Percentiles rank a stretch among this genome's conserved stretches.
Conservation (phyloP, 2,113 vertebrate genomes). For the Microtus oregoni region DNA sequence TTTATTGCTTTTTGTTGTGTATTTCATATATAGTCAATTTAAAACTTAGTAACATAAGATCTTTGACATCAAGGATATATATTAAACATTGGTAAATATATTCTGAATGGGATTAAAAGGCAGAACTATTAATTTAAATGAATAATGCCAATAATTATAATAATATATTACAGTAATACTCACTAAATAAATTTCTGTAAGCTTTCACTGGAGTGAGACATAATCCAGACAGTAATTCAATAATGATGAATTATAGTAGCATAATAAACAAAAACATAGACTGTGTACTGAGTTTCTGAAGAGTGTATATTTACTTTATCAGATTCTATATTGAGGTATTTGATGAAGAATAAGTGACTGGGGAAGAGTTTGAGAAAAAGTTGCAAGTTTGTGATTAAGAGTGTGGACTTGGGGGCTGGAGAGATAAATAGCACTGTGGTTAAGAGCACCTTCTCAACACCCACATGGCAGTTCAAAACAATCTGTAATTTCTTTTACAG, state of each 20-base stretch:
- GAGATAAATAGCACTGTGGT: background rate
- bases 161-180: background rate
- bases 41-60: background rate
- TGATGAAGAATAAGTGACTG: background rate
- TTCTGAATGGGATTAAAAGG: background rate
- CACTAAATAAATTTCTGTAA: background rate
- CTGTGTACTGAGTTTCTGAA: background rate
- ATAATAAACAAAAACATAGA: background rate
- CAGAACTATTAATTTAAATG: background rate
- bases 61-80: background rate
- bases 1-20: background rate
- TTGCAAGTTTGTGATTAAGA: background rate
- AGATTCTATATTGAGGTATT: background rate
- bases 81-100: background rate
- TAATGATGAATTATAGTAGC: background rate
- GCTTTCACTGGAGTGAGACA: background rate
- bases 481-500: background rate
- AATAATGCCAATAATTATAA: constrained; percentile 18
- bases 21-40: background rate
- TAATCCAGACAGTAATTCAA: background rate
- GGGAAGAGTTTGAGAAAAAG: background rate
- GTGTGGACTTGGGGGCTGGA: background rate
- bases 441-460: background rate
- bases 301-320: background rate
- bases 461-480: background rate